Base-by-base conservation (phyloP, 2,797 vertebrate genomes). In the Malacoctenus gilli region DNA sequence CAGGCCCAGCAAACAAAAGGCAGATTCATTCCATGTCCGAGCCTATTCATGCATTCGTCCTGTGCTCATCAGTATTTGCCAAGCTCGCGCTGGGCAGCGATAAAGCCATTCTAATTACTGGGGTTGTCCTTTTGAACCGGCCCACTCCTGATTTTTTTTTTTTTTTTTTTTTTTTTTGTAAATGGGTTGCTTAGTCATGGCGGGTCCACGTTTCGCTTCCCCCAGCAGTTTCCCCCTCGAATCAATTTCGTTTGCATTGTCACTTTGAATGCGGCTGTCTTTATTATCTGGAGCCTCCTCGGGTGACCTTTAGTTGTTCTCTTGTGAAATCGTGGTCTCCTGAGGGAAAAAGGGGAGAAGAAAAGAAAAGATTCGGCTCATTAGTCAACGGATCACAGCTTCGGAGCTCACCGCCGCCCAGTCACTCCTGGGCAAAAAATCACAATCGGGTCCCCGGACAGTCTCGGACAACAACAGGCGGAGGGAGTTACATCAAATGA, bases 11-110 rank as follows among this genome's bases (percentile, higher is more conserved):
- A 77, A 90, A 88, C 90, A 92, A 91, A 91, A 79, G 87, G 73
- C 84, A 90, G 79, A 87, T 87, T 90, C 92, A 91, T 86, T 86
- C 89, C 86, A 79, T 79, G 78, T 82, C 90, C 75, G 65, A 89
- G 83, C 87, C 88, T 89, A 86, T 89, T 90, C 87, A 91, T 84
- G 77, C 87, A 65, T 75, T 84, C 77, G 61, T 76, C 83, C 78
- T 91, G 87, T 86, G 84, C 79, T 71, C 85, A 89, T 75, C 67
- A 71, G 84, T 72, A 85, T 90, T 91, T 75, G 79, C 85, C 85
- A 57, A 83, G 80, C 82, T 84, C 77, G 68, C 79, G 84, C 74
- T 14, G 47, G 68, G 71, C 70, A 72, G 77, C 46, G 40, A 86
- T 87, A 87, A 91, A 89, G 77, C 85, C 81, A 75, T 78, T 87